phyloP scores from a whole-genome alignment of 2,888 invertebrate genomes.

The Phyllotreta striolata region DNA sequence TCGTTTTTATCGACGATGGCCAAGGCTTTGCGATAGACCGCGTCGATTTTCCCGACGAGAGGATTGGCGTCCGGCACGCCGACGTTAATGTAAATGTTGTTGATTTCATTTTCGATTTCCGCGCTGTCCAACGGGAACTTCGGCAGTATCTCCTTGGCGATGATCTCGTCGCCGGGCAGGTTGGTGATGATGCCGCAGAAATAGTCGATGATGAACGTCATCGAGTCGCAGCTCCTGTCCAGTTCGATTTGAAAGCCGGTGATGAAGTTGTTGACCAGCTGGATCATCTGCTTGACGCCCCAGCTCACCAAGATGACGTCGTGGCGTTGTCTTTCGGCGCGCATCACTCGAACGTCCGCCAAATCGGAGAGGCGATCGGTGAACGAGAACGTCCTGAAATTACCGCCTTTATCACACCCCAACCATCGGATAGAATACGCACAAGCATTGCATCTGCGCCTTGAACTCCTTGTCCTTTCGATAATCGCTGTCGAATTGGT shows the following conservation, averaged over 20 bases:
- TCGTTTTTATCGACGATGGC: constrained; percentile 18
- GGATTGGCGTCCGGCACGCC: constrained; percentile 42
- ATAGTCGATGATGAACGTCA: constrained; percentile 62
- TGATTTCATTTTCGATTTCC: constrained; percentile 13
- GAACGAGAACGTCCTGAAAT: constrained; percentile 59
- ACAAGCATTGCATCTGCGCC: constrained; percentile 66
- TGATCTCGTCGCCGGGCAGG: constrained; percentile 62
- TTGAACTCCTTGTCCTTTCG: constrained; percentile 67
- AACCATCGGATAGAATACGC: constrained; percentile 5
- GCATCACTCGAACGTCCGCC: constrained; percentile 66
- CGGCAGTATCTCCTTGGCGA: constrained; percentile 58
- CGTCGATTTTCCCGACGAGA: background rate
- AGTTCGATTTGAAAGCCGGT: constrained; percentile 69
- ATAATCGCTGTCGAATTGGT: constrained; percentile 68
- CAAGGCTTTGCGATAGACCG: constrained; percentile 11
- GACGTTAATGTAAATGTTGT: constrained; percentile 7
- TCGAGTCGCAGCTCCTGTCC: constrained; percentile 64
- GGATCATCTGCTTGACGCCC: constrained; percentile 65
- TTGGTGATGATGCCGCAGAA: constrained; percentile 58
- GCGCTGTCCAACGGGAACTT: constrained; percentile 31
- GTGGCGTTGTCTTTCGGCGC: constrained; percentile 65
- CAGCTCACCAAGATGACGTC: constrained; percentile 67
- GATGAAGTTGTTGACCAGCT: constrained; percentile 66
- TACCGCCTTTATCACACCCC: background rate
- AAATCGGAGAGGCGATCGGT: constrained; percentile 64